These are phyloP conservation scores for Gari tellinella DNA, from an alignment of 2,888 invertebrate species.

Conservation along the genomic window DNA sequence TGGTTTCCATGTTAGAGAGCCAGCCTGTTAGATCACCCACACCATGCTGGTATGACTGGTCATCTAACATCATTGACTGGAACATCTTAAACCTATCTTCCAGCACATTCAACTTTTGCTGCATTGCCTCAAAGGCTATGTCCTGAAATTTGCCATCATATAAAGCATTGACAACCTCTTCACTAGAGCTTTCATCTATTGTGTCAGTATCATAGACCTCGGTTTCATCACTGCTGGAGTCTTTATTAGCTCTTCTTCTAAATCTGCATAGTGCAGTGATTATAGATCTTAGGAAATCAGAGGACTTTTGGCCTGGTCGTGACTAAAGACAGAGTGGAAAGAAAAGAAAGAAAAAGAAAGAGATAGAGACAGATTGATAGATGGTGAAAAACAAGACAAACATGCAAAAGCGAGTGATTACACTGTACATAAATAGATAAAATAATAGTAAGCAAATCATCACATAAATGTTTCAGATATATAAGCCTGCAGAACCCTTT, in stretches of 20 bases:
- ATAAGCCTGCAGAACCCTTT: too few relatives aligned
- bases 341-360: slow-evolving; percentile 30
- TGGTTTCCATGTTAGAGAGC: slow-evolving; percentile 61
- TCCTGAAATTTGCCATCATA: neutral
- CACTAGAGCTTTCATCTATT: slow-evolving; percentile 33
- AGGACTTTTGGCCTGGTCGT: neutral
- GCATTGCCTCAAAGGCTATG: slow-evolving; percentile 34
- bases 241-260: neutral
- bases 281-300: slow-evolving; percentile 30
- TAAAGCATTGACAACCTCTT: slow-evolving; percentile 26
- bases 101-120: slow-evolving; percentile 41
- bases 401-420: too few relatives aligned
- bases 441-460: too few relatives aligned
- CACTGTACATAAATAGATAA: too few relatives aligned
- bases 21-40: slow-evolving; percentile 55
- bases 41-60: slow-evolving; percentile 63
- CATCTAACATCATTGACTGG: slow-evolving; percentile 59
- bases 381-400: slow-evolving; percentile 3
- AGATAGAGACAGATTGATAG: slow-evolving; percentile 8
- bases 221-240: slow-evolving; percentile 3
- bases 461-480: slow-evolving; percentile 14
- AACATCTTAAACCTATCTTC: slow-evolving; percentile 66
- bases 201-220: slow-evolving; percentile 25
- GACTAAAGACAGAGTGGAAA: slow-evolving; percentile 13
- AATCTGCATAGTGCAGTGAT: slow-evolving; percentile 33